These are phyloP conservation scores for Diorhabda sublineata DNA, from an alignment of 1,140 invertebrate species.

Conservation along the genomic window DNA sequence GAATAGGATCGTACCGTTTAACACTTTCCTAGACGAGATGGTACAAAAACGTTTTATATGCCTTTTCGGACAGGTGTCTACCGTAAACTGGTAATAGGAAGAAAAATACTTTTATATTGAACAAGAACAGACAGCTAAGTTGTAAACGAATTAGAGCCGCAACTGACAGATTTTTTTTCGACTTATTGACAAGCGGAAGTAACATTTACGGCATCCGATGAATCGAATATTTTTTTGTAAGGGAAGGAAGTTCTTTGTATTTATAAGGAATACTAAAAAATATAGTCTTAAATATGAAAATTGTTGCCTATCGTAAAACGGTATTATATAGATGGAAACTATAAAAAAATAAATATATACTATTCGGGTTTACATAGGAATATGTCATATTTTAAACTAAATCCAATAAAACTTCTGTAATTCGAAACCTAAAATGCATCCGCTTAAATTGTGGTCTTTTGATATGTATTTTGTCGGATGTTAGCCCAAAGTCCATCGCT, in stretches of 20 bases:
- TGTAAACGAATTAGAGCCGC: background rate
- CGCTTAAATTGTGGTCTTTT: too few species aligned
- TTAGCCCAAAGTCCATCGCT: too few species aligned
- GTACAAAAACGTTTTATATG: background rate
- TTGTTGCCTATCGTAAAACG: too few species aligned
- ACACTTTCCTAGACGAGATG: background rate
- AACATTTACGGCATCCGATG: background rate
- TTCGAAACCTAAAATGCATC: too few species aligned
- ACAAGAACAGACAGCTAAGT: background rate
- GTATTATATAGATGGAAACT: too few species aligned
- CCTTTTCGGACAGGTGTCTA: background rate
- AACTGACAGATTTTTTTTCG: background rate
- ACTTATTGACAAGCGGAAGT: background rate
- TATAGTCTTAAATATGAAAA: too few species aligned
- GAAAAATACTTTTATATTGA: conserved; percentile 1
- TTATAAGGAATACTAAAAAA: too few species aligned
- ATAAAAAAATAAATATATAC: too few species aligned
- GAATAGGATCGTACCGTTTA: background rate
- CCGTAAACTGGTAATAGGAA: background rate
- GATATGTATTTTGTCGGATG: too few species aligned
- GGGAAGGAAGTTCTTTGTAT: background rate
- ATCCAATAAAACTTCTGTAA: too few species aligned
- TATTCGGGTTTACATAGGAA: too few species aligned
- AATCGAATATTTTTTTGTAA: background rate
- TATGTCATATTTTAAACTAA: too few species aligned